Base-by-base conservation (phyloP, 2,113 vertebrate genomes). In the Podarcis muralis region DNA sequence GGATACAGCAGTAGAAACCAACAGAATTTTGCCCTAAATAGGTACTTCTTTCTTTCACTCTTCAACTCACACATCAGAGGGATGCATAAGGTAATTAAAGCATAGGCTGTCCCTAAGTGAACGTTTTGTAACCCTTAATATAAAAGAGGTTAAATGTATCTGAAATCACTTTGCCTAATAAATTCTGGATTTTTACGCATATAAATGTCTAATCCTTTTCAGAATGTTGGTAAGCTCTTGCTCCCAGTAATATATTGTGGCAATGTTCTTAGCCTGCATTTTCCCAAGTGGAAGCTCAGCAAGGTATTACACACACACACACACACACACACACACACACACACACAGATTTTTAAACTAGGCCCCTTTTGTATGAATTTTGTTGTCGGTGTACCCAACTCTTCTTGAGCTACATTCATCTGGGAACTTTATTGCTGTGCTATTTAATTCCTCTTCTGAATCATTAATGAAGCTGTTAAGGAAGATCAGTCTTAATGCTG, bases 381-480 rank as follows among this genome's bases (percentile, higher is more conserved):
- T 83, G 78, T 93, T 91, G 32, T 75, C 90, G 72, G 32, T 92
- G 86, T 90, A 90, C 89, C 89, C 88, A 94, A 87, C 71, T 89
- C 84, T 76, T 90, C 87, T 89, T 89, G 89, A 93, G 91, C 92
- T 92, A 88, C 76, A 78, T 80, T 90, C 90, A 87, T 92, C 88
- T 92, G 90, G 84, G 92, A 93, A 92, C 79, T 88, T 94, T 87
- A 92, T 86, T 93, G 87, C 89, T 84, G 69, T 80, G 88, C 65
- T 78, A 81, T 89, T 95, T 93, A 91, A 90, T 92, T 57, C 84
- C 88, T 93, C 86, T 92, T 91, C 48, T 78, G 91, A 78, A 90
- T 92, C 92, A 85, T 93, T 94, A 94, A 93, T 93, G 91, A 89
- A 90, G 88, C 94, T n/a, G 69, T 93, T 91, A 89, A 74, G 85